phyloP scores from a whole-genome alignment of 1,140 invertebrate genomes.

The Akabosia matsudoensis region DNA sequence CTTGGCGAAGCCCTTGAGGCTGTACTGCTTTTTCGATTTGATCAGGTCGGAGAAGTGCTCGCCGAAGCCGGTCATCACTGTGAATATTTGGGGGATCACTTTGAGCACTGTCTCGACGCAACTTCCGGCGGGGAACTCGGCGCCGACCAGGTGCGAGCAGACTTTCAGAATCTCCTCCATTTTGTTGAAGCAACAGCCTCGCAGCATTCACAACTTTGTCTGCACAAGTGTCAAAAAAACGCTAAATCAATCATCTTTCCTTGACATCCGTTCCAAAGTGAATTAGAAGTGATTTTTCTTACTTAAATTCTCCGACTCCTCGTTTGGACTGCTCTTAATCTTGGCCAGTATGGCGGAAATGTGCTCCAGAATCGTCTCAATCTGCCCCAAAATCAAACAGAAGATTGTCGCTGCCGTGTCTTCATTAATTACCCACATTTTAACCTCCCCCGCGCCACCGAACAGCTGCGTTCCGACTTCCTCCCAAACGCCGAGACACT shows the following conservation, averaged over 20 bases:
- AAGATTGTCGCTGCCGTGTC: neutral
- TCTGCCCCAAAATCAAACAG: neutral
- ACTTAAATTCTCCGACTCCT: neutral
- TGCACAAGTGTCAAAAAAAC: constrained; percentile 14
- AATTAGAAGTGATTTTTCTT: neutral
- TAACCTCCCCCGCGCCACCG: neutral
- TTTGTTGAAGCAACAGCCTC: constrained; percentile 23
- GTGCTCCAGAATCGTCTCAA: neutral
- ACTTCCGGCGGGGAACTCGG: constrained; percentile 13
- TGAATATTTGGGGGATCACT: constrained; percentile 28
- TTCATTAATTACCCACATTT: neutral
- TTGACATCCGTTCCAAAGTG: no score
- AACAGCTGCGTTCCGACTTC: neutral
- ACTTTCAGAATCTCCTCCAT: constrained; percentile 25
- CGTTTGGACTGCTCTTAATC: neutral
- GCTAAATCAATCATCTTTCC: no score
- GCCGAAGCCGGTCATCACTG: constrained; percentile 19
- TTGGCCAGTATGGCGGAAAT: neutral
- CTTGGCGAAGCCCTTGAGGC: constrained; percentile 21
- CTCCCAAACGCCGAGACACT: neutral
- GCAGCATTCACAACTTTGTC: constrained; percentile 15
- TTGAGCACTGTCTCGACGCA: constrained; percentile 28
- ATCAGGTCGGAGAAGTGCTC: constrained; percentile 23
- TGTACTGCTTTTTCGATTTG: constrained; percentile 22
- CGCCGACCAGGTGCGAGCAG: constrained; percentile 7